phyloP scores from a whole-genome alignment of 1,140 invertebrate species.

The Formica exsecta region DNA sequence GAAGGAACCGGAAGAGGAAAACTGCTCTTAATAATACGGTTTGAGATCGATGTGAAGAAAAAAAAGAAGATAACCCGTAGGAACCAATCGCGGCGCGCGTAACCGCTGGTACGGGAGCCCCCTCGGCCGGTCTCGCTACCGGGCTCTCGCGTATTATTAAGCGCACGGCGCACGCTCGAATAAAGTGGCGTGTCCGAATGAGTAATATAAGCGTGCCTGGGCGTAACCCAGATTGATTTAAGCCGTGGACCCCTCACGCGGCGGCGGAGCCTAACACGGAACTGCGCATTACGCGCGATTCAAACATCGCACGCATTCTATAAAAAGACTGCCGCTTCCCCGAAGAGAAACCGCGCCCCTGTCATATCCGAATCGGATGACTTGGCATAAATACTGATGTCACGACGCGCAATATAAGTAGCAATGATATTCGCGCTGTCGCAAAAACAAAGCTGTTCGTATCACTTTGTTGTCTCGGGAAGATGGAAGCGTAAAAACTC shows the following conservation, averaged over 20 bases:
- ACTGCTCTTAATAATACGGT: conserved; percentile 26
- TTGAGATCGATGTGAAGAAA: conserved; percentile 40
- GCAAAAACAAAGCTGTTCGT: background rate
- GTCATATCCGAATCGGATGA: background rate
- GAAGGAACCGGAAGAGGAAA: background rate
- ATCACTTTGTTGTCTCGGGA: background rate
- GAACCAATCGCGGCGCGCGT: conserved; percentile 63
- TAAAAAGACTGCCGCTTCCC: background rate
- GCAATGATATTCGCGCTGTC: background rate
- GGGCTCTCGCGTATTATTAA: conserved; percentile 68
- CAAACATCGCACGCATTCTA: conserved; percentile 27
- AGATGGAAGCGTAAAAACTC: background rate
- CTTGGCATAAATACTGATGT: background rate
- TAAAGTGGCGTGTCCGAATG: conserved; percentile 84
- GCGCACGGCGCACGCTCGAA: conserved; percentile 76
- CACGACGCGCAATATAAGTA: background rate
- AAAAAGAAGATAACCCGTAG: conserved; percentile 71
- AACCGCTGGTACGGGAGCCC: conserved; percentile 67
- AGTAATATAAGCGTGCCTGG: conserved; percentile 83
- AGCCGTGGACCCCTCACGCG: conserved; percentile 76
- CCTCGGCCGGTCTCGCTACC: conserved; percentile 68
- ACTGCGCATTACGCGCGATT: conserved; percentile 81
- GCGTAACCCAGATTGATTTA: conserved; percentile 82
- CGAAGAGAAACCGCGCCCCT: background rate
- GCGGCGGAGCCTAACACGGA: conserved; percentile 84